Evolutionary conservation across 2,113 vertebrate species (phyloP), one percentile per base, ranked within the genome.

Genomic region (Chaetops frenatus): DNA sequence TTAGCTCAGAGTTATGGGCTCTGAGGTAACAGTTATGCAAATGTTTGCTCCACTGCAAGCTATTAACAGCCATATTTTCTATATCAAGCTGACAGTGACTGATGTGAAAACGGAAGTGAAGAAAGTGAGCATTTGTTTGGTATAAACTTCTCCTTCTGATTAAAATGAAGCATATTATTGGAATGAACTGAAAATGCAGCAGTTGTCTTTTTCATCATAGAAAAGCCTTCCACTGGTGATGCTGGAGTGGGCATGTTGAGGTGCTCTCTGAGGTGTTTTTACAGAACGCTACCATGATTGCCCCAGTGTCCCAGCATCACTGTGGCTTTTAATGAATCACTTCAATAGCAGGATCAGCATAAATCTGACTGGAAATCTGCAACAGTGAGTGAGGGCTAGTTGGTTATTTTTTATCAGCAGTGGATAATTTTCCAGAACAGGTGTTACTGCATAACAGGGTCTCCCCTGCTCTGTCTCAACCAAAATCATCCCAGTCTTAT

Each of bases 11-110:
- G 97, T 98, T 98, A 98, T 98, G 97, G 95, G 97, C 97, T 98
- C 97, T 95, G 97, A 98, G 97, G 97, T 98, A 98, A 98, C 98
- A 97, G 96, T 98, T 98, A 98, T 98, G 98, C 98, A 98, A 98
- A 98, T 98, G 97, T 98, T 98, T 98, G 97, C 89, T 98, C 97
- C 98, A 92, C 86, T 86, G 94, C 97, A 97, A 97, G 96, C 98
- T 98, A 98, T 98, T 98, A 98, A 94, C 82, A 86, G 92, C 95
- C 95, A 96, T 98, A 97, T 97, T 98, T 98, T 97, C 96, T 96
- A 36, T 40, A 96, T 97, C 96, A 96, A 95, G 56, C 83, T 97
- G 98, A 97, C 98, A 98, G 90, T 98, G 98, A 98, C 83, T 90
- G 95, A 98, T 98, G 77, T 86, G 95, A 81, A 76, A 72, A 91